These are phyloP conservation scores for Anabas testudineus DNA, from an alignment of 2,797 vertebrate species.

Conservation along the genomic window DNA sequence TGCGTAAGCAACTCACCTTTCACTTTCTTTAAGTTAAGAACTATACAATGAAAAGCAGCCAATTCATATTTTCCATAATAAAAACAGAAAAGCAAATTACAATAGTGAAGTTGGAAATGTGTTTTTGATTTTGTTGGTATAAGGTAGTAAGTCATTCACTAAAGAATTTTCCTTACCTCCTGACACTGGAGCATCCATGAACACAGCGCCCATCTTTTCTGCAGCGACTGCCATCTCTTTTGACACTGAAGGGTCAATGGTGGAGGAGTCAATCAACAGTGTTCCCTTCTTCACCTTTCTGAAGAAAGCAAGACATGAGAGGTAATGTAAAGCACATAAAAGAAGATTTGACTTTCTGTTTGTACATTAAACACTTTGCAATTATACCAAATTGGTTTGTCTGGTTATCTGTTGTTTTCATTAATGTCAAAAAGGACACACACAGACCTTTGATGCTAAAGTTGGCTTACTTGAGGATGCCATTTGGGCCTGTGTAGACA, in stretches of 20 bases:
- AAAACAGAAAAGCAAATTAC: not conserved
- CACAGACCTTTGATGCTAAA: not conserved
- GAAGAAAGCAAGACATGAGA: conserved; percentile 15
- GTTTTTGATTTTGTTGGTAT: not conserved
- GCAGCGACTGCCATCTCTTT: conserved; percentile 93
- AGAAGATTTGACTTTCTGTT: not conserved
- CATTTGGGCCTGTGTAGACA: conserved; percentile 92
- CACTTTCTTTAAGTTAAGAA: not conserved
- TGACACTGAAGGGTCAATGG: conserved; percentile 94
- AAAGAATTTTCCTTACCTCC: conserved; percentile 85
- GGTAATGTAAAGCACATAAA: not conserved
- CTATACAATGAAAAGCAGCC: not conserved
- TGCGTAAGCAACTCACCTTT: not conserved
- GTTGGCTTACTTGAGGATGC: conserved; percentile 87
- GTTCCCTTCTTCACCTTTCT: conserved; percentile 99
- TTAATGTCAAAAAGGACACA: not conserved
- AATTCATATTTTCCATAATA: not conserved
- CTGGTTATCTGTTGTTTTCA: too few relatives aligned
- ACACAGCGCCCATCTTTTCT: conserved; percentile 96
- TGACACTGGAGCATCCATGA: conserved; percentile 98
- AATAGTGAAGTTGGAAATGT: not conserved
- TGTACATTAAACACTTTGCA: not conserved
- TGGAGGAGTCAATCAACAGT: conserved; percentile 96
- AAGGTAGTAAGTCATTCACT: not conserved
- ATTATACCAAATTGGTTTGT: too few relatives aligned